Evolutionary conservation across 1,140 invertebrate species (phyloP).

Genomic region (Lamellibrachia luymesi): DNA sequence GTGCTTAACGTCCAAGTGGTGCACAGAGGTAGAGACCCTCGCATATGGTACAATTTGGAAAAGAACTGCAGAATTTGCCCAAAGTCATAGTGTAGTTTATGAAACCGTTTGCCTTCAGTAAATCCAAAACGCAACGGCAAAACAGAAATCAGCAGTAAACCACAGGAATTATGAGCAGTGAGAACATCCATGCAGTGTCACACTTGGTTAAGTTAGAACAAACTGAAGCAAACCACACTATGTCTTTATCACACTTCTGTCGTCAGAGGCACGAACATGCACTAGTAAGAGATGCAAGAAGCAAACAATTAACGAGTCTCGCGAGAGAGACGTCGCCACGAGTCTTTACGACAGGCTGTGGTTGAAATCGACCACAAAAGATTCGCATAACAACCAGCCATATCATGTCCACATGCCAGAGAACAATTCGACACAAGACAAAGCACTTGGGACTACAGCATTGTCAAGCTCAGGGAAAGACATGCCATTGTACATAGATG

Average conservation of each 20-base stretch:
- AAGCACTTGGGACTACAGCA: not conserved
- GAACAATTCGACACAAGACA: not conserved
- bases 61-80: not conserved
- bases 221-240: not conserved
- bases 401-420: not conserved
- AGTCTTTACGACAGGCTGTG: not conserved
- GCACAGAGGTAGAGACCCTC: not conserved
- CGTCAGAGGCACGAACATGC: not conserved
- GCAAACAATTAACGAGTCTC: not conserved
- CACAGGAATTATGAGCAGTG: not conserved
- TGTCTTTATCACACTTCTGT: not conserved
- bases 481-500: not conserved
- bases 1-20: not conserved
- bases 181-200: not conserved
- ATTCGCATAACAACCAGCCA: not conserved
- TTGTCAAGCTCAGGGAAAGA: not conserved
- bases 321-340: not conserved
- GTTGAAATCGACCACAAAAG: not conserved
- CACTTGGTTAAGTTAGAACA: not conserved
- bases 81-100: not conserved
- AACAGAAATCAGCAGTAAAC: not conserved
- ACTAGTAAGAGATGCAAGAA: not conserved
- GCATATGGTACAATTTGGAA: not conserved
- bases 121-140: not conserved
- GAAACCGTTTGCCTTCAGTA: not conserved